Evolutionary conservation across 2,797 vertebrate species (phyloP).

Genomic region (Ataeniobius toweri): DNA sequence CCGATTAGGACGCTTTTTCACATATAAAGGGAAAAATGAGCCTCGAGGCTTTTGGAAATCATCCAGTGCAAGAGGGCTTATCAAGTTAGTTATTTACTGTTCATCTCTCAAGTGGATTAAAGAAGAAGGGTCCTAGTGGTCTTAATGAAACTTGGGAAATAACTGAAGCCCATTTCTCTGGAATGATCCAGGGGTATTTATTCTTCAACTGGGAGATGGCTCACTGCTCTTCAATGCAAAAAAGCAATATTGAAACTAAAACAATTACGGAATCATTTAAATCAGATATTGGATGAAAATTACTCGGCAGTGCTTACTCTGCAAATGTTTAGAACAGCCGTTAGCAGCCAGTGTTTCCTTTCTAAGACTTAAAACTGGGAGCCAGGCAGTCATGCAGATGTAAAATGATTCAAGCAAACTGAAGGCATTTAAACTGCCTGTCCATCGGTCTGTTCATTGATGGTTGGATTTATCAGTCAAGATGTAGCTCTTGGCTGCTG

Average conservation of each 20-base stretch:
- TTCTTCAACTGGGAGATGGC: not conserved
- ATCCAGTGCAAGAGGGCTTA: slow-evolving; percentile 2
- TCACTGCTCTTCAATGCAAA: slow-evolving; percentile 2
- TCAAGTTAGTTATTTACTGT: not conserved
- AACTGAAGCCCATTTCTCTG: slow-evolving; percentile 8
- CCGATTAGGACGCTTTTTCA: slow-evolving; percentile 1
- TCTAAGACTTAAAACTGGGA: not conserved
- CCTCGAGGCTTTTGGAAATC: slow-evolving; percentile 11
- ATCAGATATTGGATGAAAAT: not conserved
- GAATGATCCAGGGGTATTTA: not conserved
- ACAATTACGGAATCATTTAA: not conserved
- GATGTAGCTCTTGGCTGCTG: slow-evolving; percentile 24
- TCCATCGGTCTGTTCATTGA: slow-evolving; percentile 42
- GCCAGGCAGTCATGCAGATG: slow-evolving; percentile 24
- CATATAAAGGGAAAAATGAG: not conserved
- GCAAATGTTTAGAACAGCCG: not conserved
- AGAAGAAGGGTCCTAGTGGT: not conserved
- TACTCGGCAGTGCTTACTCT: not conserved
- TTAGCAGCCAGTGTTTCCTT: not conserved
- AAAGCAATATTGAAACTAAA: not conserved
- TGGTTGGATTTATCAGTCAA: slow-evolving; percentile 48
- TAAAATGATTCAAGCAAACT: slow-evolving; percentile 18
- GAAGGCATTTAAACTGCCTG: slow-evolving; percentile 17
- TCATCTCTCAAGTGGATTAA: slow-evolving; percentile 10
- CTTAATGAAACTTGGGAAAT: slow-evolving; percentile 34